A percentile compares a stretch with the other conserved stretches of the same genome.
Conservation (phyloP, 2,113 vertebrate species). For the Leuciscus idus region DNA sequence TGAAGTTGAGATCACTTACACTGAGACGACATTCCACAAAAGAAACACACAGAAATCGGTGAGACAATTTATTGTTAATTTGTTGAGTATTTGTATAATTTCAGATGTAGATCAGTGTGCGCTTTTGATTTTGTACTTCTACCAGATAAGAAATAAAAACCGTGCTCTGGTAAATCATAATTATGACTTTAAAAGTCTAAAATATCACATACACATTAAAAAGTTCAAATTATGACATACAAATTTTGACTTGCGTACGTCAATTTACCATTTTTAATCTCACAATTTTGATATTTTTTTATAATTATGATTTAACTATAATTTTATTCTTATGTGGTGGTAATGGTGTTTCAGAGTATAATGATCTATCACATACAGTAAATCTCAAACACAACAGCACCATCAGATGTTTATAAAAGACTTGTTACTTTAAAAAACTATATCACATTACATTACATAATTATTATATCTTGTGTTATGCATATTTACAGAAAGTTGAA, state of each 20-base stretch:
- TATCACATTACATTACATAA: too few species aligned
- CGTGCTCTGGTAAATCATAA: not conserved
- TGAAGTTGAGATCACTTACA: too few species aligned
- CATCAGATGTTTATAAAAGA: not conserved
- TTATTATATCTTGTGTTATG: not conserved
- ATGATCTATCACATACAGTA: not conserved
- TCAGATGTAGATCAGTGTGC: too few species aligned
- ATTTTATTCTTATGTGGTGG: not conserved
- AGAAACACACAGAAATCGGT: too few species aligned
- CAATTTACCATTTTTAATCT: not conserved
- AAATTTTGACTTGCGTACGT: not conserved
- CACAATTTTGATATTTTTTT: not conserved
- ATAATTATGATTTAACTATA: not conserved
- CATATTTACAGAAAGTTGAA: not conserved
- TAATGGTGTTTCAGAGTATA: not conserved
- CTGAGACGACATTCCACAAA: too few species aligned
- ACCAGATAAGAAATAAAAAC: not conserved
- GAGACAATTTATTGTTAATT: too few species aligned
- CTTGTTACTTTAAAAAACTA: not conserved
- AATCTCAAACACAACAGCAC: not conserved
- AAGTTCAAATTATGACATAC: too few species aligned
- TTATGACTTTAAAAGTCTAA: not conserved
- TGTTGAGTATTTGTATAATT: too few species aligned
- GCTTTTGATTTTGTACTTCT: too few species aligned
- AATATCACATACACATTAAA: too few species aligned